Evolutionary conservation across 1,140 invertebrate genomes (phyloP), one percentile per base, ranked within the genome.

Genomic region (Neelides sp.): DNA sequence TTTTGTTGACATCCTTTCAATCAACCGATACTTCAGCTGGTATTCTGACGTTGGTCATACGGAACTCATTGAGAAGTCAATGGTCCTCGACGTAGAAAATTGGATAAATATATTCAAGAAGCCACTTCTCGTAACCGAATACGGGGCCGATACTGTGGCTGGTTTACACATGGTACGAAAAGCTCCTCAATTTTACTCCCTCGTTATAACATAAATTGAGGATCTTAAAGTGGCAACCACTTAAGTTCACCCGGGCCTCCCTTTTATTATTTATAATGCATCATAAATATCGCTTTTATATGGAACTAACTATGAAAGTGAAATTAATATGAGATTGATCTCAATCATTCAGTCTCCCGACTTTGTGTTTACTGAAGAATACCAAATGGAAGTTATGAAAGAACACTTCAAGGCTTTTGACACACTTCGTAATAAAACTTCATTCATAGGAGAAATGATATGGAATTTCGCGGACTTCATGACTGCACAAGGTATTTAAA

Each of bases 401-500:
- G 61, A 73, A 52, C 71, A 78, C 61, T 75, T 78, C 54, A 63
- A 68, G 54, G 72, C 70, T 0, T 78, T 80, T 63, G 77, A 81
- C 61, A 52, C 56, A 27, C 53, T 78, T 4, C 57, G 58, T 13
- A 15, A 52, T 12, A 62, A 67, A 45, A 64, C 67, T 12, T 69
- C 65, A 47, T 67, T 80, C 27, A 66, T 75, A 27, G 78, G 77
- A 12, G 78, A 80, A 68, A 44, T 46, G 39, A 50, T 60, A 15
- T 60, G 58, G 58, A 80, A 80, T 57, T 80, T 80, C 69, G 78
- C 76, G 22, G 76, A 78, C 61, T 78, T 78, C 58, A 71, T 73
- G 63, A 78, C 77, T 24, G 47, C 42, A 10, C 58, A 60, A 43
- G 58, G 58, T 60, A 51, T 5, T 19, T 42, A 23, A n/a, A 4